Base-by-base conservation (phyloP, 2,797 vertebrate species). In the Myioborus miniatus region DNA sequence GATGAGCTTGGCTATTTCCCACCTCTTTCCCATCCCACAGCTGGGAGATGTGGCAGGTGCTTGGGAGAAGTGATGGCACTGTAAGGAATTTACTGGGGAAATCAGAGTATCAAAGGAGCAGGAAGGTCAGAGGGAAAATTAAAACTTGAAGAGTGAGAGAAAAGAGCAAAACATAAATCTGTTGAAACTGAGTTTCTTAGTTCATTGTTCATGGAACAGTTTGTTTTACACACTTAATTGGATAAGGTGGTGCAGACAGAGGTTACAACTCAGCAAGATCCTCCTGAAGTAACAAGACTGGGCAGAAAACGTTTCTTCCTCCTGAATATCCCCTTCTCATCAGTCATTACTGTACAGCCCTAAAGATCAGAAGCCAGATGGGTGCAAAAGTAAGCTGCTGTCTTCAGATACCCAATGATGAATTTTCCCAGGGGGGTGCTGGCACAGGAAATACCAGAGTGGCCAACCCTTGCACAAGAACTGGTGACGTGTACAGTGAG, bases 1-100 rank as follows among this genome's bases (percentile, higher is more conserved):
- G 2, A 24, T 24, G 19, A 89, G 44, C 36, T 89, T 43, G 30
- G 63, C 46, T 68, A 6, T 56, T 15, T 46, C 27, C 47, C 1
- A 3, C 23, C 10, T 62, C 36, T 74, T 74, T 37, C 26, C 36
- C 23, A 37, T n/a, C 49, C 77, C 15, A 4, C 9, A 34, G 13
- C 0, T 41, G 47, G 55, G 50, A 87, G 24, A n/a, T 0, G 0
- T 59, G 37, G 53, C 53, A 68, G 37, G 26, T 41, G 43, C 5
- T 7, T 65, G 50, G 46, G 59, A 80, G 49, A 87, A 56, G 29
- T 69, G 37, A 39, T 39, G 44, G 50, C 26, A 37, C 3, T 27
- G 52, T 52, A 41, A 41, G 22, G 15, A 18, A 50, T 76, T 76
- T 93, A 41, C 24, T 32, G 43, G 18, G 49, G 36, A 60, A 77